Evolutionary conservation across 2,888 invertebrate species (phyloP), one percentile per base, ranked within the genome.

Genomic region (Idaea dimidiata): DNA sequence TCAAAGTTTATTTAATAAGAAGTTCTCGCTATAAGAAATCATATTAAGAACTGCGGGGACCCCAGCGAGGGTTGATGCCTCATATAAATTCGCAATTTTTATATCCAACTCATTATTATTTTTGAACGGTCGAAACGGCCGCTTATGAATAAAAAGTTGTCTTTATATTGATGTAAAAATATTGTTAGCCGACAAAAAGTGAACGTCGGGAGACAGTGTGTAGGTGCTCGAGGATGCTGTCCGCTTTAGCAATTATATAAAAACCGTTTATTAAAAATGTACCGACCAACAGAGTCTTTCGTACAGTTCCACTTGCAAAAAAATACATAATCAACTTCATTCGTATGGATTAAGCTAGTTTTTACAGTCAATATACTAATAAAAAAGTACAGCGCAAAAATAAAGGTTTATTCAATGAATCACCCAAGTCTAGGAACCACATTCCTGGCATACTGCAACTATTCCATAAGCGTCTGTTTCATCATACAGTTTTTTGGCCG

Each of bases 1-100:
- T 84, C 87, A 87, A 89, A 89, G 84, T 88, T 88, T 89, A 89
- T 89, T 90, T 89, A 89, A 89, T 87, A 89, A 87, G 85, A 80
- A 82, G 71, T 84, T 83, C 81, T 83, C 81, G 85, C 84, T 79
- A 84, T 85, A 89, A 86, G 89, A 88, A 87, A 88, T 88, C 88
- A 87, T 88, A 88, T 88, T 86, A 84, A 84, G 81, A 70, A 76
- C 80, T 64, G 69, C 69, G 72, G 70, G 72, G 71, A 43, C 69
- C 71, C 72, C 71, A 63, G 63, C 67, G 79, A 75, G 80, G 81
- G 79, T 74, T 73, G 73, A 73, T 76, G 72, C 78, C 79, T 78
- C 83, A 73, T 79, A 91, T 91, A 91, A 91, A 91, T 87, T 86
- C 87, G 84, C 82, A 74, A 88, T 89, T 90, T 91, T 91, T 90